A percentile compares a stretch with the other conserved stretches of the same genome.
Conservation (phyloP, 2,888 invertebrate species). For the Cerastis leucographa region DNA sequence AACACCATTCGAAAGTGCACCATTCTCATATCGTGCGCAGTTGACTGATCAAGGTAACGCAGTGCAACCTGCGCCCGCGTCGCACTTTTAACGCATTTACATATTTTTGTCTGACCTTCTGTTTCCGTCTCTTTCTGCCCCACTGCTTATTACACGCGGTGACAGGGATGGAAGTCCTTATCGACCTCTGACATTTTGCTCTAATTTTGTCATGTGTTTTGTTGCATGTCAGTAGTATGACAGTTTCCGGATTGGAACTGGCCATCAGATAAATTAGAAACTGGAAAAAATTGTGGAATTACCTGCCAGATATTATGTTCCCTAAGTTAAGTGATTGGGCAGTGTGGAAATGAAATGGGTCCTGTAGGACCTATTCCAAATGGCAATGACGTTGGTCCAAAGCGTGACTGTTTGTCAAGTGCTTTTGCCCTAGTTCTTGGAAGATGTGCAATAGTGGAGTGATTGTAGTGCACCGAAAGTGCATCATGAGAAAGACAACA, state of each 20-base stretch:
- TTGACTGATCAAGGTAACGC: conserved; percentile 65
- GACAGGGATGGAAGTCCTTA: conserved; percentile 24
- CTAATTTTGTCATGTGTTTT: conserved; percentile 23
- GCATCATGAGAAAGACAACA: neutral
- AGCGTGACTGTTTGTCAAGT: no score
- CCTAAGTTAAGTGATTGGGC: neutral
- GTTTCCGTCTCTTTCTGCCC: conserved; percentile 26
- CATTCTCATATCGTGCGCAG: conserved; percentile 54
- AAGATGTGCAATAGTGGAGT: conserved; percentile 6
- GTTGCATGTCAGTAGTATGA: neutral
- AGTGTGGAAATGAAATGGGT: neutral
- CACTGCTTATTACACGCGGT: neutral
- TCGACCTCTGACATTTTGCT: conserved; percentile 6
- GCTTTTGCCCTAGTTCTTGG: neutral
- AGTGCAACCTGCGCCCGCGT: conserved; percentile 69
- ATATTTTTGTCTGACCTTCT: conserved; percentile 55
- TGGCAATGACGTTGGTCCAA: neutral
- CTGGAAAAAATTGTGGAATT: no score
- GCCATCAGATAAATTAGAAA: neutral
- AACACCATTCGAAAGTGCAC: conserved; percentile 66
- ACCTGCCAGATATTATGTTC: neutral
- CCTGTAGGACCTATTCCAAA: neutral
- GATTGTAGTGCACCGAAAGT: conserved; percentile 6
- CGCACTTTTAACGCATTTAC: conserved; percentile 33
- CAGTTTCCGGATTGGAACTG: conserved; percentile 28